Base-by-base conservation (phyloP, 1,140 invertebrate species). In the Tetranychus cinnabarinus region DNA sequence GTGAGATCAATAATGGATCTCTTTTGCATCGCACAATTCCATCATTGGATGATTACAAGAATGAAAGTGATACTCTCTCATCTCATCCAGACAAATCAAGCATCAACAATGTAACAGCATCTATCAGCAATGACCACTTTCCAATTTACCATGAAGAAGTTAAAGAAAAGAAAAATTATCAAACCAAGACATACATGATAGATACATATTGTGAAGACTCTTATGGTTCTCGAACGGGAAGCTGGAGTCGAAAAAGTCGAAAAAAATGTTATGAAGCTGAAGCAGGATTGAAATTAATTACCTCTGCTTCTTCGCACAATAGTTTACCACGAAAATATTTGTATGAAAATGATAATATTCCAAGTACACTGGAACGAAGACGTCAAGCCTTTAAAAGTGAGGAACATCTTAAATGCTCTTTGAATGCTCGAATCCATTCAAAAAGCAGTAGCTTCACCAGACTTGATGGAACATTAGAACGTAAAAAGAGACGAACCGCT, bases 401-500 rank as follows among this genome's bases (percentile, higher is more conserved):
- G 7, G 50, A 54, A 54, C 50, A 54, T 31, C 50, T 31, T 54
- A 23, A 23, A 34, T 31, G 50, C 15, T 23, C 50, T 7, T 54
- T 35, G 10, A 42, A 42, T 45, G 42, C 45, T 54, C 45, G 36
- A 48, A 47, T 56, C 1, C 48, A 61, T 59, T 23, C 63, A 59
- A 34, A 63, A 42, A 60, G 48, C 50, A 60, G n/a, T 36, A 58
- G 59, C 52, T 56, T 63, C 55, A 61, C 62, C 23, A 45, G 47
- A 59, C 23, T 59, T 56, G 45, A 48, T 61, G 62, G 62, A 23
- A 63, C 62, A 35, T 47, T 63, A n/a, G 62, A 63, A 42, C 50
- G 56, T 45, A 56, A 57, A 8, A 10, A 48, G 56, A 61, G 62
- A 42, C 58, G 62, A 3, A 50, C 59, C 23, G 58, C 61, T 56